These are phyloP conservation scores for Theristus sp. DNA, from an alignment of 2,888 invertebrate species.

Conservation along the genomic window DNA sequence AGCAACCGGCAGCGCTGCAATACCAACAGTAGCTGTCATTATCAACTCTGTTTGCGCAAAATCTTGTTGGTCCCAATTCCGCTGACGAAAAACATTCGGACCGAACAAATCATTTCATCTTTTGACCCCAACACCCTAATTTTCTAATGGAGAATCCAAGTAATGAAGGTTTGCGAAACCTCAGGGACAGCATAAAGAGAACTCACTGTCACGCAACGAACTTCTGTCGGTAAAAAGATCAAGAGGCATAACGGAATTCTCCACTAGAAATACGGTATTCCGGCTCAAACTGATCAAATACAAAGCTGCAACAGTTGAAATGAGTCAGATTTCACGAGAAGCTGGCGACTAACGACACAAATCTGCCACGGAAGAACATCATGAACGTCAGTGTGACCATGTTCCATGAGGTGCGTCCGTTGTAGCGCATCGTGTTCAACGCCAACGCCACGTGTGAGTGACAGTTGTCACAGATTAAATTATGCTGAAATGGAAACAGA, in stretches of 20 bases:
- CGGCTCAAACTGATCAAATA: not conserved
- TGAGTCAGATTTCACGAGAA: constrained; percentile 10
- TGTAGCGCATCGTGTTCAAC: constrained; percentile 69
- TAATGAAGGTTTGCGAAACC: too few relatives aligned
- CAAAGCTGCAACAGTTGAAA: not conserved
- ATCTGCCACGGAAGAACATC: constrained; percentile 31
- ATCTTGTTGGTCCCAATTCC: too few relatives aligned
- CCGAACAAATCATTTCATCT: too few relatives aligned
- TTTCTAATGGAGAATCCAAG: too few relatives aligned
- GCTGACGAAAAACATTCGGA: too few relatives aligned
- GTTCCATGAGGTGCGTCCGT: constrained; percentile 32
- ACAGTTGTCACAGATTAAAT: constrained; percentile 87
- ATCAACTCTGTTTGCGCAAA: too few relatives aligned
- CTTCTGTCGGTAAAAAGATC: not conserved
- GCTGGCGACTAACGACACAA: constrained; percentile 28
- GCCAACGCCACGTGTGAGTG: constrained; percentile 92
- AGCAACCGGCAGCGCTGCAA: constrained; percentile 23
- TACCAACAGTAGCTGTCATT: not conserved
- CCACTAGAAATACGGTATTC: not conserved
- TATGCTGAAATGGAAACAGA: constrained; percentile 48
- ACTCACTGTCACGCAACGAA: too few relatives aligned
- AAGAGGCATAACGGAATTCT: not conserved
- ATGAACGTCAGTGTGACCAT: constrained; percentile 35
- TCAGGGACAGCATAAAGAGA: too few relatives aligned
- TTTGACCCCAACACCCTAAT: too few relatives aligned